Evolutionary conservation across 2,888 invertebrate genomes (phyloP).

Genomic region (Idaea biselata): DNA sequence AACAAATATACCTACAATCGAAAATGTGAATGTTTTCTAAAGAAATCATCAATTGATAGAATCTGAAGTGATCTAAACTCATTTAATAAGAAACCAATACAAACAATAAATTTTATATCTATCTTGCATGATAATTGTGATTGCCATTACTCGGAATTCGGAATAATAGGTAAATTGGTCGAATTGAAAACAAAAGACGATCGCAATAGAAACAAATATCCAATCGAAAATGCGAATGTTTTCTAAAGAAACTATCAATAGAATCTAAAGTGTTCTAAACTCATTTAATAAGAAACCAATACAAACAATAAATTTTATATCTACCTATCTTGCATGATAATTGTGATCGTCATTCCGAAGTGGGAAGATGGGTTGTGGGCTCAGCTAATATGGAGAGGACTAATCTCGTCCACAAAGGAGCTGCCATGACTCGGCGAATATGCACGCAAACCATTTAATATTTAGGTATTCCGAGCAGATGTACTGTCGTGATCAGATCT

Average conservation of each 20-base stretch:
- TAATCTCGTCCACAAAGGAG: conserved; percentile 75
- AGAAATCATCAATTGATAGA: too few species aligned
- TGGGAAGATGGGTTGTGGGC: conserved; percentile 52
- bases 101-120: background rate
- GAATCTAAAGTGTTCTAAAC: background rate
- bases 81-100: background rate
- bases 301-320: background rate
- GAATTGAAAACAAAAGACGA: too few species aligned
- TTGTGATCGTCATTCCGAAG: conserved; percentile 40
- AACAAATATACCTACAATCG: too few species aligned
- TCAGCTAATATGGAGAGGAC: conserved; percentile 69
- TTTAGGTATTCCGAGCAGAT: conserved; percentile 70
- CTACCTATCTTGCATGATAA: conserved; percentile 14
- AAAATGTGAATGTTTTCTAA: too few species aligned
- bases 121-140: background rate
- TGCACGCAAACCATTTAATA: conserved; percentile 75
- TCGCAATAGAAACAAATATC: too few species aligned
- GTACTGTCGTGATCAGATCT: conserved; percentile 48
- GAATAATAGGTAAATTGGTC: too few species aligned
- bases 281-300: background rate
- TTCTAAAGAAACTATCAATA: background rate
- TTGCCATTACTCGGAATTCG: too few species aligned
- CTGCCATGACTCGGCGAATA: conserved; percentile 74
- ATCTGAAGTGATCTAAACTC: background rate
- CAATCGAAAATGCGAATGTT: too few species aligned